Evolutionary conservation across 2,888 invertebrate species (phyloP).

Genomic region (Leucania comma): DNA sequence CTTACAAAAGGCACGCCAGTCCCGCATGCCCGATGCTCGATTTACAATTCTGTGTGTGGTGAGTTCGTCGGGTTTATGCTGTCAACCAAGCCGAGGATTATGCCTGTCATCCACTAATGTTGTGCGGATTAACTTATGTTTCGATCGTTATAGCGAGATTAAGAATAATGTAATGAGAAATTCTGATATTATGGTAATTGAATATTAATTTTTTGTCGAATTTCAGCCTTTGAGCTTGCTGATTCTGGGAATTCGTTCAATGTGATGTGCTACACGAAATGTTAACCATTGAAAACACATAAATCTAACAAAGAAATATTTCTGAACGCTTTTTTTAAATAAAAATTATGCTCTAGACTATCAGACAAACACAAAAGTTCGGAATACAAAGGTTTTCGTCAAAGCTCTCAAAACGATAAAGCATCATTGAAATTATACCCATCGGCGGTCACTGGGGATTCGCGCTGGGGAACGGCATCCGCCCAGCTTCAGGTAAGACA

Average conservation of each 20-base stretch:
- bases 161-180: conserved; percentile 43
- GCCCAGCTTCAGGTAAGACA: conserved; percentile 13
- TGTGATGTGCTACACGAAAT: not conserved
- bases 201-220: not conserved
- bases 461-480: conserved; percentile 32
- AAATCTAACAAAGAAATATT: no score
- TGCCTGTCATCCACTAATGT: conserved; percentile 47
- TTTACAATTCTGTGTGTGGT: conserved; percentile 69
- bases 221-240: not conserved
- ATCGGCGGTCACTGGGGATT: conserved; percentile 47
- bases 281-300: not conserved
- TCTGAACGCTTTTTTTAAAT: not conserved
- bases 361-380: conserved; percentile 18
- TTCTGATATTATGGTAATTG: conserved; percentile 2
- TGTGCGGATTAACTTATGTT: conserved; percentile 55
- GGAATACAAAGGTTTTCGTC: conserved; percentile 35
- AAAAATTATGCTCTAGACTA: conserved; percentile 9
- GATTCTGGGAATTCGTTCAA: not conserved
- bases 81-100: conserved; percentile 64
- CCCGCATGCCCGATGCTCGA: conserved; percentile 51
- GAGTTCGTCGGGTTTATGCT: conserved; percentile 57
- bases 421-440: conserved; percentile 62
- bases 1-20: conserved; percentile 53
- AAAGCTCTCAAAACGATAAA: conserved; percentile 45
- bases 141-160: conserved; percentile 51